Evolutionary conservation across 2,888 invertebrate species (phyloP), one percentile per base, ranked within the genome.

Genomic region (Diaprepes abbreviatus): DNA sequence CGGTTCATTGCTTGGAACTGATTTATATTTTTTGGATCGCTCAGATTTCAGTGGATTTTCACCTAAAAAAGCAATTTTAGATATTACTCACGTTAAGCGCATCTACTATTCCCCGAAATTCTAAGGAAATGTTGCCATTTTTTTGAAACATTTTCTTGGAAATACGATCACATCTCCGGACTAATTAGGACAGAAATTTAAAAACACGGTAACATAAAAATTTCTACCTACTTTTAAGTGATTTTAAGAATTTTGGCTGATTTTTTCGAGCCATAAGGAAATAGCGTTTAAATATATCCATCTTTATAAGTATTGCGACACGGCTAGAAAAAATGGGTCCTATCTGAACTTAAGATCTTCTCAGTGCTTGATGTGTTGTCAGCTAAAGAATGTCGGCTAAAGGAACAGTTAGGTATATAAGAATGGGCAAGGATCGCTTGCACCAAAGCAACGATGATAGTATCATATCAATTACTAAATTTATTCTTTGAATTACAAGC

Each of bases 341-440:
- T 69, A 68, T 72, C 69, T 69, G 36, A 48, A 52, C 58, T 60
- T 43, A 38, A 57, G 54, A 72, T 72, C 72, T 71, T 60, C 68
- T 57, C 62, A 65, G 28, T 36, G 62, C 60, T 66, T 63, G 68
- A 67, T 71, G 67, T 33, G 67, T 36, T 63, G 72, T 68, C 69
- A 62, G 62, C 62, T 38, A 16, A 66, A 68, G 72, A 72, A 72
- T 72, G 72, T 63, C 45, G 65, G 66, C 40, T 54, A 40, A 63
- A 38, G 71, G 21, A 69, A 72, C 72, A 69, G 72, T 72, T 72
- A 72, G 65, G 63, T 65, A 65, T 58, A 58, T 40, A 45, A 17
- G 36, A 54, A 9, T 14, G 59, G 24, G 0, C 16, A 7, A 40
- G 52, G 65, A 35, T 19, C 1, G 40, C 28, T 57, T 50, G 69